Conservation (phyloP, 2,113 vertebrate genomes). For the Crocuta crocuta region DNA sequence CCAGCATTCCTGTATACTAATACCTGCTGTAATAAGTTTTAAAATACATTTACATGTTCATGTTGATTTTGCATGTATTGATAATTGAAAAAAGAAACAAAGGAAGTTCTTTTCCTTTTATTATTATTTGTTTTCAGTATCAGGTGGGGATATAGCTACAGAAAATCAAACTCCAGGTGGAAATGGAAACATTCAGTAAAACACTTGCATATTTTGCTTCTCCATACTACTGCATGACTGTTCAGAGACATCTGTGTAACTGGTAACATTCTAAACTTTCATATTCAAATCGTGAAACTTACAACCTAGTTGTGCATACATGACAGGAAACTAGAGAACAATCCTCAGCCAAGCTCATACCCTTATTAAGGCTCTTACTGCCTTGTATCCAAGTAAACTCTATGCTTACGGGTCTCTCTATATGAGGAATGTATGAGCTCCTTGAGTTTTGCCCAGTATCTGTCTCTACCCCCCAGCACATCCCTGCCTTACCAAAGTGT, state of each 20-base stretch:
- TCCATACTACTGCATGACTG: background rate
- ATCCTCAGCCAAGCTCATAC: background rate
- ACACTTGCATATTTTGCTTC: background rate
- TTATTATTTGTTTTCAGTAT: slow-evolving; percentile 21
- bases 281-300: slow-evolving; percentile 9
- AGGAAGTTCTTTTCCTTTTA: background rate
- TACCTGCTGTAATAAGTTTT: background rate
- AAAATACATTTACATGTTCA: background rate
- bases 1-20: background rate
- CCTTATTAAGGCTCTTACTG: background rate
- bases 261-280: background rate
- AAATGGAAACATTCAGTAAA: slow-evolving; percentile 31
- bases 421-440: background rate
- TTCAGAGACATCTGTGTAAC: background rate
- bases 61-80: slow-evolving; percentile 11
- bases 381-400: background rate
- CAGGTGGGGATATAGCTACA: background rate
- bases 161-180: slow-evolving; percentile 25
- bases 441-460: background rate
- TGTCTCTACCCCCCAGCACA: background rate
- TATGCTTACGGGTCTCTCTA: background rate
- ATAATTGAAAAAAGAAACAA: background rate
- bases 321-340: slow-evolving; percentile 6
- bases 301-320: background rate
- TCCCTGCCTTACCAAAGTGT: background rate